Evolutionary conservation across 2,113 vertebrate genomes (phyloP).

Genomic region (Mirza zaza): DNA sequence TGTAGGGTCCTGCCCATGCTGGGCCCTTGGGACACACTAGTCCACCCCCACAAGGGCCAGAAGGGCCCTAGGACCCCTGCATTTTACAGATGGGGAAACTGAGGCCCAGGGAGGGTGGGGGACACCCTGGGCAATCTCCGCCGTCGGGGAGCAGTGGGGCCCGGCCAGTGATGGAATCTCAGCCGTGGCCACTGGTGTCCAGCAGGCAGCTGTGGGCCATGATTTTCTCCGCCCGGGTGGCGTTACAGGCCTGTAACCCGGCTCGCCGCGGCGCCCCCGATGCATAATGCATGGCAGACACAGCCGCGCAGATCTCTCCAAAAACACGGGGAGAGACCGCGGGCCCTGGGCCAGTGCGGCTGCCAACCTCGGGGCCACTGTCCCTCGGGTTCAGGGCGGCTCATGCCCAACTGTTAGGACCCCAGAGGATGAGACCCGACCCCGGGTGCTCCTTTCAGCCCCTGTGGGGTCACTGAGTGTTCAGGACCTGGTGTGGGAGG

Average conservation of each 20-base stretch:
- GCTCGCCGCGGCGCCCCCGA: neutral
- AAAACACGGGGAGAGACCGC: neutral
- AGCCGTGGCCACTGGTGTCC: neutral
- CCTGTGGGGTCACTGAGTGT: accelerated
- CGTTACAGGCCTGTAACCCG: conserved; percentile 52
- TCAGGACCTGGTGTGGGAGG: neutral
- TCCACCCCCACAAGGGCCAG: too few relatives aligned
- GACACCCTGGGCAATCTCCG: too few relatives aligned
- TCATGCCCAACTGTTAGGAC: accelerated
- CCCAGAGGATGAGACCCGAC: accelerated
- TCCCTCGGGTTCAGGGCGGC: neutral
- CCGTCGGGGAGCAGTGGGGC: neutral
- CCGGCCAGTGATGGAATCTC: conserved; percentile 45
- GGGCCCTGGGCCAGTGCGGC: accelerated
- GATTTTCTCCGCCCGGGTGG: conserved; percentile 61
- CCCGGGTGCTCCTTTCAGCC: accelerated
- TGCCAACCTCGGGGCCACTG: neutral
- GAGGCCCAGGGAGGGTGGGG: neutral
- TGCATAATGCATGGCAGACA: conserved; percentile 47
- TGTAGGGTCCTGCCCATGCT: accelerated
- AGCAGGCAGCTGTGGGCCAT: neutral
- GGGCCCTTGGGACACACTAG: neutral
- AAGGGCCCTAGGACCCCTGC: neutral
- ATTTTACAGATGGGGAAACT: neutral
- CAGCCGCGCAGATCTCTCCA: conserved; percentile 46